A percentile compares a stretch with the other conserved stretches of the same genome.
phyloP scores from a whole-genome alignment of 2,797 vertebrate genomes.

The Danionella dracula region DNA sequence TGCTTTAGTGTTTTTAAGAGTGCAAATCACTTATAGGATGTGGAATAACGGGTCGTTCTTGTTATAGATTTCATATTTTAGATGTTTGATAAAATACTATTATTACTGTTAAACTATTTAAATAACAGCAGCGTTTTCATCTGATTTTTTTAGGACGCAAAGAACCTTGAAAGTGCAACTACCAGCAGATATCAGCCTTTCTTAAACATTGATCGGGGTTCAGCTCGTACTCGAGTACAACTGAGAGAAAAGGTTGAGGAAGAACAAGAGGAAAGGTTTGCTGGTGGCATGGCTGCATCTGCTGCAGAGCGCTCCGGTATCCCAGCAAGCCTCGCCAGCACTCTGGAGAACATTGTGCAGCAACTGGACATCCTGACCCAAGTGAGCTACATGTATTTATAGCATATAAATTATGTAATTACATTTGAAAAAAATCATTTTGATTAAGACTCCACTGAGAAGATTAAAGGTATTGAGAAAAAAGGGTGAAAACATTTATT shows the following conservation, averaged over 20 bases:
- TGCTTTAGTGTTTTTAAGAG: too few species aligned
- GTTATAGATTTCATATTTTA: too few species aligned
- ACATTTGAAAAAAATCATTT: too few species aligned
- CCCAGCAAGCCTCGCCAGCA: conserved; percentile 62
- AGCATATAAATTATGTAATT: too few species aligned
- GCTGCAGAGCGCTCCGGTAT: conserved; percentile 54
- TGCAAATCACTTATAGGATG: too few species aligned
- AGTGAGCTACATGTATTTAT: conserved; percentile 61
- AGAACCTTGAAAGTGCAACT: not conserved
- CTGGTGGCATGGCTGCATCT: conserved; percentile 24
- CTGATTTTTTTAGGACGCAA: conserved; percentile 12
- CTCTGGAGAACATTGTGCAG: conserved; percentile 79
- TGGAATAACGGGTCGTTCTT: too few species aligned
- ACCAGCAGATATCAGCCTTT: not conserved
- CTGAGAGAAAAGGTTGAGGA: conserved; percentile 51
- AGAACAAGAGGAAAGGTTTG: conserved; percentile 17
- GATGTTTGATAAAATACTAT: too few species aligned
- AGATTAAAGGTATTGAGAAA: too few species aligned
- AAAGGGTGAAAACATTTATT: too few species aligned
- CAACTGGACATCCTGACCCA: conserved; percentile 85
- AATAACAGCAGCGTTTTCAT: not conserved
- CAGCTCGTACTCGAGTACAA: not conserved
- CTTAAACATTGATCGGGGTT: not conserved
- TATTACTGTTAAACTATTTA: too few species aligned
- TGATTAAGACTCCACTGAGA: too few species aligned